A percentile compares a stretch with the other conserved stretches of the same genome.
These are phyloP conservation scores for Saguinus midas DNA, from an alignment of 2,113 vertebrate species.

Conservation along the genomic window DNA sequence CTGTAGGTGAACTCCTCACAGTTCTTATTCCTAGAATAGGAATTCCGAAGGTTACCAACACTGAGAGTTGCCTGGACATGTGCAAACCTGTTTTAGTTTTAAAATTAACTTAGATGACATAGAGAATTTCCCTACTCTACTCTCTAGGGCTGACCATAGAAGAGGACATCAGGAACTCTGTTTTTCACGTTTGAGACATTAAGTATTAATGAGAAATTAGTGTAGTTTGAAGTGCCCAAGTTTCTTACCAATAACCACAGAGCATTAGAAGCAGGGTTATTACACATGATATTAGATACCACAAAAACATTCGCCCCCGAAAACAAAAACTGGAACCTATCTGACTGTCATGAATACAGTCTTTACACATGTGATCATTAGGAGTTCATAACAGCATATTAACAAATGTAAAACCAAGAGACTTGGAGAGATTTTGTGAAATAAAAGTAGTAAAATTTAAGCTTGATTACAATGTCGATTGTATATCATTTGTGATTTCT, in stretches of 20 bases:
- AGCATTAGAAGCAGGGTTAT: neutral
- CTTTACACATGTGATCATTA: neutral
- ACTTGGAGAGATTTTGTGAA: neutral
- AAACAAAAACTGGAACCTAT: neutral
- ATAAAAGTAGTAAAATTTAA: neutral
- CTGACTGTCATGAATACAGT: neutral
- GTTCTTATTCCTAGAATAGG: neutral
- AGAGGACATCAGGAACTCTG: neutral
- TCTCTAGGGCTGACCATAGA: neutral
- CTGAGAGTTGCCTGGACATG: neutral
- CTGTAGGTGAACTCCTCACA: neutral
- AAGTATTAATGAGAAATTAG: neutral
- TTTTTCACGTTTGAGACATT: neutral
- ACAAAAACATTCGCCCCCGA: neutral
- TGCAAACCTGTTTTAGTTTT: neutral
- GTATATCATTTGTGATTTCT: neutral
- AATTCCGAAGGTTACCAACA: neutral
- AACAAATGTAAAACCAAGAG: neutral
- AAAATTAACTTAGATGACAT: neutral
- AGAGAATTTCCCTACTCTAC: neutral
- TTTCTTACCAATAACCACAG: neutral
- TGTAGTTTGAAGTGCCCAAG: neutral
- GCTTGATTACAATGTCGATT: neutral
- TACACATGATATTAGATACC: neutral
- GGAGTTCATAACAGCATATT: neutral